Evolutionary conservation across 1,140 invertebrate genomes (phyloP), one percentile per base, ranked within the genome.

Genomic region (Gonatopus flavifemur): DNA sequence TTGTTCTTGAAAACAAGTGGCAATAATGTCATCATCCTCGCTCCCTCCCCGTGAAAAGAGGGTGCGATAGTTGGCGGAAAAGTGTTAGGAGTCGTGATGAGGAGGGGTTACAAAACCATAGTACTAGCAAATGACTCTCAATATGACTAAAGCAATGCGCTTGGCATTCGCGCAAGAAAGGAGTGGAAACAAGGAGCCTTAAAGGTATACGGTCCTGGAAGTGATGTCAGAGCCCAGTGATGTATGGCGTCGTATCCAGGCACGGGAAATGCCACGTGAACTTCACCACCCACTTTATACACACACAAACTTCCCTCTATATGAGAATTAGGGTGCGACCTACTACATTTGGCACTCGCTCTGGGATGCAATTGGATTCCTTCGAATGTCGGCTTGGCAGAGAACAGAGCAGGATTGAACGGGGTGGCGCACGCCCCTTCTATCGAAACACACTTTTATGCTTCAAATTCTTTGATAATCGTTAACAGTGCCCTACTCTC

Each of bases 131-230:
- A 67, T 69, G 64, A 70, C 62, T 65, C 37, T n/a, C n/a, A n/a
- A n/a, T n/a, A n/a, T 39, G 57, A 36, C 38, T 62, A 62, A 69
- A 71, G 71, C 69, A 72, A 72, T 72, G 67, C 62, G 49, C 55
- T 40, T 44, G 47, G 53, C 47, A 56, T 61, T 35, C 22, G 45
- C 20, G 40, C 31, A 19, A 49, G 39, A 31, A 30, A 40, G 55
- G 53, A 50, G 37, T 36, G 50, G n/a, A n/a, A n/a, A n/a, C n/a
- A n/a, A n/a, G 53, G 52, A 59, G 56, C 59, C 59, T 50, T 37
- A n/a, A n/a, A n/a, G n/a, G 45, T 54, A 33, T 54, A 40, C 28
- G 49, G 30, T 22, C 40, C 30, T 45, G 48, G 56, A 52, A 52
- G 51, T 44, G 55, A 64, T 68, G 70, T 72, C 70, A 66, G 62